These are phyloP conservation scores for Felis chaus DNA, from an alignment of 2,113 vertebrate genomes.

Conservation along the genomic window DNA sequence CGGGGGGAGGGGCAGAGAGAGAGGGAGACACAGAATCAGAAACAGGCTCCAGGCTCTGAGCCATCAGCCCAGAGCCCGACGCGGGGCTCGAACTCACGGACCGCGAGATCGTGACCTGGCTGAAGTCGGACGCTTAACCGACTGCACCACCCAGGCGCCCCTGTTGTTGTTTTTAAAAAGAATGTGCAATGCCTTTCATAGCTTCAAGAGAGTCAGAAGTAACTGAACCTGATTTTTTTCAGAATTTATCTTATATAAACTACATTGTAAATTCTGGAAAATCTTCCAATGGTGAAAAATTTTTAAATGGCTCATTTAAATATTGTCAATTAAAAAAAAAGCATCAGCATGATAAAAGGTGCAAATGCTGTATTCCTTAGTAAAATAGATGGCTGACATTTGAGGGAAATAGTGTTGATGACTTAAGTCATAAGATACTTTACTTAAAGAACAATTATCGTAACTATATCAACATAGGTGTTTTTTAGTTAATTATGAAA, in stretches of 20 bases:
- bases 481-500: background rate
- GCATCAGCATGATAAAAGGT: background rate
- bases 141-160: too few relatives aligned
- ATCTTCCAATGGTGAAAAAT: background rate
- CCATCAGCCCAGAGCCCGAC: too few relatives aligned
- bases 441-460: background rate
- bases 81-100: too few relatives aligned
- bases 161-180: background rate
- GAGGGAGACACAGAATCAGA: too few relatives aligned
- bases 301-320: background rate
- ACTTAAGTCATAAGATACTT: background rate
- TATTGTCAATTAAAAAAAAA: background rate
- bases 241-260: background rate
- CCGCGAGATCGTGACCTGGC: too few relatives aligned
- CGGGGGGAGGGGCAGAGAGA: too few relatives aligned
- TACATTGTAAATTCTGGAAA: background rate
- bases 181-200: background rate
- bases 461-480: background rate
- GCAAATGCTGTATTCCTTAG: background rate
- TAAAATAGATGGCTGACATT: background rate
- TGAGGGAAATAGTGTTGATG: background rate
- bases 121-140: too few relatives aligned
- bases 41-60: too few relatives aligned
- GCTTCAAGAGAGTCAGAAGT: background rate
- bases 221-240: background rate